Conservation (phyloP, 2,113 vertebrate genomes). For the Aramus guarauna region DNA sequence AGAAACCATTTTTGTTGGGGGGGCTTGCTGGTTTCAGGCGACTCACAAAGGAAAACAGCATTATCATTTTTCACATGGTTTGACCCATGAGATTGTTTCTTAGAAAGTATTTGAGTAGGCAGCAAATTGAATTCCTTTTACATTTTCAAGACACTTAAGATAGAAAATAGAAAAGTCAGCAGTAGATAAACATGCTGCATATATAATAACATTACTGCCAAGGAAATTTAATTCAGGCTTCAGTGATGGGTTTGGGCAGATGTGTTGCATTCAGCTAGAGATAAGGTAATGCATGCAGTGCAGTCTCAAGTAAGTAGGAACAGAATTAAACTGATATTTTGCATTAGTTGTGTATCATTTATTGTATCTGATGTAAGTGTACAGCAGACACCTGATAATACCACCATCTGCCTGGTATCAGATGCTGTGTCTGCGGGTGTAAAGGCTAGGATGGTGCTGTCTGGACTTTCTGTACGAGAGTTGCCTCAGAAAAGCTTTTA, state of each 20-base stretch:
- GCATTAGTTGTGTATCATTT: conserved; percentile 68
- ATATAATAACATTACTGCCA: conserved; percentile 56
- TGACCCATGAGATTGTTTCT: conserved; percentile 49
- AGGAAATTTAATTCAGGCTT: conserved; percentile 64
- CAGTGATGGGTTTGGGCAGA: conserved; percentile 53
- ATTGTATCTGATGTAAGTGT: conserved; percentile 52
- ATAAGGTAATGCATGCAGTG: conserved; percentile 40
- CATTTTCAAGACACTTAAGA: conserved; percentile 61
- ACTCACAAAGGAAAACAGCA: conserved; percentile 10
- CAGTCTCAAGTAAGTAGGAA: conserved; percentile 53
- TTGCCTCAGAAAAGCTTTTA: not conserved
- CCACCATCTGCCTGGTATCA: not conserved
- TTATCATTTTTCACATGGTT: conserved; percentile 46
- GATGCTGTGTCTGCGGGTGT: not conserved
- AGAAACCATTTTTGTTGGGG: conserved; percentile 23
- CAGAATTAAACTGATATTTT: conserved; percentile 61
- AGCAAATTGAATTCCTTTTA: conserved; percentile 61
- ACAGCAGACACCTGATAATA: conserved; percentile 35
- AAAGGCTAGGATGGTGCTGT: not conserved
- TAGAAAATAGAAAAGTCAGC: conserved; percentile 52
- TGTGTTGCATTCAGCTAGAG: conserved; percentile 47
- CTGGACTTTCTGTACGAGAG: not conserved
- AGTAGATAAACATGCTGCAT: conserved; percentile 43
- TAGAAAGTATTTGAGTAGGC: conserved; percentile 41
- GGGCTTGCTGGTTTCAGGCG: not conserved